A percentile compares a stretch with the other conserved stretches of the same genome.
Evolutionary conservation across 1,140 invertebrate genomes (phyloP).

Genomic region (Antheraea pernyi): DNA sequence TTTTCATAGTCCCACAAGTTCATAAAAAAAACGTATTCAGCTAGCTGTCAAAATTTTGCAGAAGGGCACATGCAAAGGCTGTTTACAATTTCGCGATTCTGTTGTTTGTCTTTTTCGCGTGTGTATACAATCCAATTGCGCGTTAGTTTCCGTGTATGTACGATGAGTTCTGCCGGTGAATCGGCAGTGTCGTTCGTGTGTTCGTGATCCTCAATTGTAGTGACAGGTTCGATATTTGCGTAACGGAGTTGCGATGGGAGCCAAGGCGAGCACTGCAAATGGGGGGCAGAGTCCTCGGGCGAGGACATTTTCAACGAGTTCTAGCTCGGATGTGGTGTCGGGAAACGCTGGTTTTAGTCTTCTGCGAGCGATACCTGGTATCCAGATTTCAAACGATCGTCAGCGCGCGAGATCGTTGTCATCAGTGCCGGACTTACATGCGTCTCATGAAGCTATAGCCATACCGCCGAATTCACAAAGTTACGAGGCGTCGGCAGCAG

Average conservation of each 20-base stretch:
- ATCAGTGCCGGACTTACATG: conserved; percentile 88
- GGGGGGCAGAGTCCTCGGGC: conserved; percentile 85
- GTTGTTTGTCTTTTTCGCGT: conserved; percentile 42
- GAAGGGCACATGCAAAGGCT: conserved; percentile 71
- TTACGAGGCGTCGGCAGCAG: conserved; percentile 80
- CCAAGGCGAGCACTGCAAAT: conserved; percentile 89
- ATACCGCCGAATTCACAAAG: conserved; percentile 78
- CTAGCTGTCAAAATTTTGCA: conserved; percentile 77
- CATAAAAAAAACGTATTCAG: not conserved
- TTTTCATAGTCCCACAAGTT: not conserved
- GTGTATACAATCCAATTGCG: conserved; percentile 17
- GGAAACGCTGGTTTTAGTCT: conserved; percentile 85
- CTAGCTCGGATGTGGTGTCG: conserved; percentile 84
- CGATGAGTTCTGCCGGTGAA: conserved; percentile 65
- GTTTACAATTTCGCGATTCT: conserved; percentile 69
- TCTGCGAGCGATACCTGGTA: conserved; percentile 85
- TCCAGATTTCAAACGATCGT: conserved; percentile 85
- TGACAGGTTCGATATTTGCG: conserved; percentile 65
- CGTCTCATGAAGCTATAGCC: conserved; percentile 80
- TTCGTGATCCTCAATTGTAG: conserved; percentile 56
- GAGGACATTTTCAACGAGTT: conserved; percentile 88
- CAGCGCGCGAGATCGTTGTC: conserved; percentile 90
- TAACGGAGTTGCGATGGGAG: conserved; percentile 84
- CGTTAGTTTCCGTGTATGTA: conserved; percentile 43
- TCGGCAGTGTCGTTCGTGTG: conserved; percentile 50